Evolutionary conservation across 2,797 vertebrate species (phyloP), one percentile per base, ranked within the genome.

Genomic region (Phoxinus dragarum): DNA sequence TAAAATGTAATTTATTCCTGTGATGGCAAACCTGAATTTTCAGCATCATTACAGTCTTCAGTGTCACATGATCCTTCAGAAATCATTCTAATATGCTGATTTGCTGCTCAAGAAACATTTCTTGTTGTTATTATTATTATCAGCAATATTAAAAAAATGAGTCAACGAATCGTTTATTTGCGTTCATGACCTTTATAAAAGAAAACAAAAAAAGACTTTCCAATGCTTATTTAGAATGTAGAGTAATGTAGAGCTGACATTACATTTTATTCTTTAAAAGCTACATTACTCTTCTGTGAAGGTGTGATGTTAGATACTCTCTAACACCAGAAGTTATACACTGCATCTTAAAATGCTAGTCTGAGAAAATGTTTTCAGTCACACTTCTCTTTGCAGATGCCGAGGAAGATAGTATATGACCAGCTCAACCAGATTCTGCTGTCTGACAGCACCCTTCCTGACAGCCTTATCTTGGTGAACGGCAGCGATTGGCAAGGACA

Each of bases 401-500:
- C 96, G 3, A 93, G 96, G 19, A 97, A 97, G 86, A 94, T 96
- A 66, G 95, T 97, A 1, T 97, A 96, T 0, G 96, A 97, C 88
- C 96, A 97, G 52, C 94, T 97, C 88, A 97, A 97, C 90, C 96
- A 97, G 92, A 97, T 96, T 91, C 92, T 97, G 89, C 93, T 96
- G 31, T 96, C 96, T 1, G 96, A 97, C 0, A 94, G 94, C 11
- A 95, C 95, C 71, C 95, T 97, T 27, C 96, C 96, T 0, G 96
- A 97, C 89, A 96, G 94, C 9, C 94, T 97, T 9, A 95, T 97
- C 88, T 92, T 97, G 72, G 94, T 97, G 84, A 96, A 96, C 1
- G 95, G 94, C 0, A 88, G 94, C 0, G 96, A 97, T 81, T 97
- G 96, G 96, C 96, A 97, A 89, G 96, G 96, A 74, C 96, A 97